Evolutionary conservation across 2,888 invertebrate species (phyloP).

Genomic region (Atethmia centrago): DNA sequence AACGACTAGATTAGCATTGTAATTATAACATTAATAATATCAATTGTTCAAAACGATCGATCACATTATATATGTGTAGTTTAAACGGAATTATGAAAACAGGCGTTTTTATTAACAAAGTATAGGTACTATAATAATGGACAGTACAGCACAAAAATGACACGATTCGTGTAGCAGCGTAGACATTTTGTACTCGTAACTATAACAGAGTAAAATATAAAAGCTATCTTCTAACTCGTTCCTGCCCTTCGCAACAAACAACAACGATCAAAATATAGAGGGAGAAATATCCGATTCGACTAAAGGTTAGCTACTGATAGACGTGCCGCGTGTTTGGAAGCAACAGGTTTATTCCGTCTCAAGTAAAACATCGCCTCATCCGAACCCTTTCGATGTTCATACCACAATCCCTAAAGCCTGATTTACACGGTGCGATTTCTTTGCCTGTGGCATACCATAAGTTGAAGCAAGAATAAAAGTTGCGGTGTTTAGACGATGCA

Average conservation of each 20-base stretch:
- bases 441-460: neutral
- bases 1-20: conserved; percentile 79
- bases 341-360: conserved; percentile 45
- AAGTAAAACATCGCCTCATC: conserved; percentile 39
- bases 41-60: conserved; percentile 76
- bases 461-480: neutral
- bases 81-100: conserved; percentile 71
- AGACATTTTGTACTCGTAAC: conserved; percentile 81
- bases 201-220: conserved; percentile 86
- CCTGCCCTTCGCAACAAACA: conserved; percentile 81
- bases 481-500: neutral
- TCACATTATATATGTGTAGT: conserved; percentile 69
- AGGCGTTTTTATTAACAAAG: conserved; percentile 69
- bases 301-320: conserved; percentile 74
- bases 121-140: conserved; percentile 67
- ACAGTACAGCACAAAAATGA: conserved; percentile 74
- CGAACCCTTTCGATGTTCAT: conserved; percentile 22
- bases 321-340: conserved; percentile 73
- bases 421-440: neutral
- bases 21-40: conserved; percentile 82
- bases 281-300: conserved; percentile 78
- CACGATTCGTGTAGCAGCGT: conserved; percentile 72
- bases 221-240: conserved; percentile 82
- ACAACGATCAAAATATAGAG: conserved; percentile 80
- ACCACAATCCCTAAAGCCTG: conserved; percentile 3